phyloP scores from a whole-genome alignment of 2,888 invertebrate genomes.

The Hydroisotoma schaefferi region DNA sequence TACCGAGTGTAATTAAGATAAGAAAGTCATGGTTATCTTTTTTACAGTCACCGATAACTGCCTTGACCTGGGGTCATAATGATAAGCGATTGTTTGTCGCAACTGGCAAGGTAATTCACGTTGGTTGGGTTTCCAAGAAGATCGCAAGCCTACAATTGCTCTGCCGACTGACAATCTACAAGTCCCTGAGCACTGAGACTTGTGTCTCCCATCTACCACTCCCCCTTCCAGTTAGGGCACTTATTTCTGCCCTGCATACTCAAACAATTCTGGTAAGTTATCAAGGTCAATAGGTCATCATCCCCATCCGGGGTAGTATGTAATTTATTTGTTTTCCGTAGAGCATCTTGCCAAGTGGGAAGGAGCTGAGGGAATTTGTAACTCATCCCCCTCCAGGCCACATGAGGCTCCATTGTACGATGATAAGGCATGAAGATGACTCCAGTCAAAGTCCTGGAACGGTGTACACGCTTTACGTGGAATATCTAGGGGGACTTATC shows the following conservation, averaged over 20 bases:
- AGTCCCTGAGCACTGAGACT: conserved; percentile 68
- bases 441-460: conserved; percentile 61
- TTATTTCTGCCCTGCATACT: conserved; percentile 80
- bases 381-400: conserved; percentile 81
- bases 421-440: conserved; percentile 88
- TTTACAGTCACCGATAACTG: conserved; percentile 75
- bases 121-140: conserved; percentile 86
- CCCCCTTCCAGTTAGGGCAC: conserved; percentile 78
- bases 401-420: conserved; percentile 92
- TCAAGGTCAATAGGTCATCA: conserved; percentile 1
- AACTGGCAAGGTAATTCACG: conserved; percentile 79
- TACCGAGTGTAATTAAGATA: not conserved
- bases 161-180: conserved; percentile 69
- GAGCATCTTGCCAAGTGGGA: conserved; percentile 91
- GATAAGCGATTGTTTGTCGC: conserved; percentile 92
- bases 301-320: not conserved
- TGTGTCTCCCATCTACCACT: conserved; percentile 76
- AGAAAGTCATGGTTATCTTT: conserved; percentile 14
- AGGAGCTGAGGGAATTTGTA: conserved; percentile 85
- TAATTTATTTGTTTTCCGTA: conserved; percentile 52
- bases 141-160: conserved; percentile 87
- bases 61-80: conserved; percentile 97
- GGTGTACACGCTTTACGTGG: conserved; percentile 79
- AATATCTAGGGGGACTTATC: conserved; percentile 93
- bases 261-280: conserved; percentile 82